Percentiles rank a stretch among this genome's conserved stretches.
Evolutionary conservation across 2,888 invertebrate genomes (phyloP).

Genomic region (Panorpa germanica): DNA sequence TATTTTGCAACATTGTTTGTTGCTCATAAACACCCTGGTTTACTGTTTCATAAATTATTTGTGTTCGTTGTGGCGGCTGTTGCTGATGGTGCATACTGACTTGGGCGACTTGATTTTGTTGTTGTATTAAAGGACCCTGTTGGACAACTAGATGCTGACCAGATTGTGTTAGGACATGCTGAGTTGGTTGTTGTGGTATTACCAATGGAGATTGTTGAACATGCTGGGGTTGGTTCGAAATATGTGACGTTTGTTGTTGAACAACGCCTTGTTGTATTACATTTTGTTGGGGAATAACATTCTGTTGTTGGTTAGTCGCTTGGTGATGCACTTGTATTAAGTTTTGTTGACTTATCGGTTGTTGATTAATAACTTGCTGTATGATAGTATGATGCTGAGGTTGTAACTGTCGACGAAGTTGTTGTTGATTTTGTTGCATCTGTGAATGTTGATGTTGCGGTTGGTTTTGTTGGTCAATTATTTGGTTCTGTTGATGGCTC

Average conservation of each 20-base stretch:
- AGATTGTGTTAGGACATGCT: conserved; percentile 6
- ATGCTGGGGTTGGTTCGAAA: conserved; percentile 1
- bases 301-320: neutral
- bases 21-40: too few relatives aligned
- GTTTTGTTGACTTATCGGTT: neutral
- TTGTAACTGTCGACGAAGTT: neutral
- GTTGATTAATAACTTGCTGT: neutral
- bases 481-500: too few relatives aligned
- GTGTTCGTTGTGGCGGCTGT: too few relatives aligned
- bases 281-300: too few relatives aligned
- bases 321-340: neutral
- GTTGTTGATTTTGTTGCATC: conserved; percentile 9
- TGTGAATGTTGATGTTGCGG: conserved; percentile 10
- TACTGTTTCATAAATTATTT: too few relatives aligned
- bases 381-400: neutral
- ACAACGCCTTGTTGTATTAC: neutral
- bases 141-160: too few relatives aligned
- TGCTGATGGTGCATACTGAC: too few relatives aligned
- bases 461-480: conserved; percentile 5
- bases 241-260: neutral
- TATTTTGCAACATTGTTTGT: too few relatives aligned
- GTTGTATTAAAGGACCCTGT: too few relatives aligned
- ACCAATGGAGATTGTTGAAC: conserved; percentile 7
- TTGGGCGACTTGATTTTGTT: too few relatives aligned
- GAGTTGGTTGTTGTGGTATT: conserved; percentile 9